These are phyloP conservation scores for Phaethornis superciliosus DNA, from an alignment of 2,113 vertebrate species.

Conservation along the genomic window DNA sequence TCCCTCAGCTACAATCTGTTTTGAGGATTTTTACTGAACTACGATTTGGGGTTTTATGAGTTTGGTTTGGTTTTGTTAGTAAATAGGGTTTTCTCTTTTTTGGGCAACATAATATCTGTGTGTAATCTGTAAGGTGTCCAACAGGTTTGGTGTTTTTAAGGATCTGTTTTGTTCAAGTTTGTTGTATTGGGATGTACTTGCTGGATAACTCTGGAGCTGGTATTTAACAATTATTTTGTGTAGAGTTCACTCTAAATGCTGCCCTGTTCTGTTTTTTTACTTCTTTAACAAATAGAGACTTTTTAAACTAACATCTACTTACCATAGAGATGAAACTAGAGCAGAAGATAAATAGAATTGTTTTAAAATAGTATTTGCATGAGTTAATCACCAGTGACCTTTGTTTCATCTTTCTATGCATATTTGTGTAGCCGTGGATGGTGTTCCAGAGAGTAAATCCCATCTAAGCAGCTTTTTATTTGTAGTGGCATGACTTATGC, in stretches of 20 bases:
- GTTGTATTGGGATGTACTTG: neutral
- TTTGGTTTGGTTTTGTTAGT: neutral
- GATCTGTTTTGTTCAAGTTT: neutral
- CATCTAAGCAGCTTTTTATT: constrained; percentile 45
- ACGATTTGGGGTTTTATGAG: neutral
- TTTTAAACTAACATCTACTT: neutral
- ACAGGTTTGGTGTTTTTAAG: neutral
- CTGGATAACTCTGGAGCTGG: neutral
- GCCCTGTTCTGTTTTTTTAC: neutral
- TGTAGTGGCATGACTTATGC: neutral
- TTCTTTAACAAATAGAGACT: neutral
- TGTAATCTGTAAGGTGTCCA: neutral
- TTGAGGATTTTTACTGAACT: neutral
- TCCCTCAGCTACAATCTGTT: neutral
- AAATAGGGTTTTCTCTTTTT: neutral
- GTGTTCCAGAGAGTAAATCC: constrained; percentile 51
- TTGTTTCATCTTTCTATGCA: constrained; percentile 49
- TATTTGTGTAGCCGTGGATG: constrained; percentile 5
- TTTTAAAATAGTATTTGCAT: constrained; percentile 26
- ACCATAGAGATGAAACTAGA: constrained; percentile 35
- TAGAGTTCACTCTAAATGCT: neutral
- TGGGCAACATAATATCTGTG: neutral
- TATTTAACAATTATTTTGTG: neutral
- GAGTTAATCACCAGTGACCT: constrained; percentile 42
- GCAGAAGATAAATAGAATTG: constrained; percentile 30